Evolutionary conservation across 1,140 invertebrate genomes (phyloP).

Genomic region (Armadillidium nasatum): DNA sequence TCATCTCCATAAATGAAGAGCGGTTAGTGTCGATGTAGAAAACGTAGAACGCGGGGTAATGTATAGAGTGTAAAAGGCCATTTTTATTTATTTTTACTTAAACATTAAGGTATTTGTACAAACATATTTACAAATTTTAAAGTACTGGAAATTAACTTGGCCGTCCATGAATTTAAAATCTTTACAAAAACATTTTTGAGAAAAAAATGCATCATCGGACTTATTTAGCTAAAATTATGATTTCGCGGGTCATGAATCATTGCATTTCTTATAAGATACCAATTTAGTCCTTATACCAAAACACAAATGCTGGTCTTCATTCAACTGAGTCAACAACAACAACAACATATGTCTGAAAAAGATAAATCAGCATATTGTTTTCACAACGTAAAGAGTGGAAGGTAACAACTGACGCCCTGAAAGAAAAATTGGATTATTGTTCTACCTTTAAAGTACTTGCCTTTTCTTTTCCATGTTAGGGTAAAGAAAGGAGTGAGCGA

Average conservation of each 20-base stretch:
- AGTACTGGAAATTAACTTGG: background rate
- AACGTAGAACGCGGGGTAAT: background rate
- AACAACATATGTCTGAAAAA: slow-evolving; percentile 8
- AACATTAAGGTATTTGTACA: background rate
- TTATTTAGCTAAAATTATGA: background rate
- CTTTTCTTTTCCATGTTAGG: background rate
- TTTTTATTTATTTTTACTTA: background rate
- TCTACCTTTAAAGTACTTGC: background rate
- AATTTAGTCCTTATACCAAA: background rate
- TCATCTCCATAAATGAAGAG: too few species aligned
- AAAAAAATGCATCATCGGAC: background rate
- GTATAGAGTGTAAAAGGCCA: background rate
- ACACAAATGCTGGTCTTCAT: background rate
- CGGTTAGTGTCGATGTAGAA: too few species aligned
- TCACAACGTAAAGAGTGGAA: background rate
- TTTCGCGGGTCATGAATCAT: background rate
- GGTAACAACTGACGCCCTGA: background rate
- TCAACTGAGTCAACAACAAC: slow-evolving; percentile 11
- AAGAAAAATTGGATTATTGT: background rate
- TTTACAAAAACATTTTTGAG: background rate
- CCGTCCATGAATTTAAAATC: background rate
- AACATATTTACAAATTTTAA: background rate
- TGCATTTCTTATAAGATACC: slow-evolving; percentile 4
- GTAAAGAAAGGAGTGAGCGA: background rate
- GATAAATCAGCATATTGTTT: slow-evolving; percentile 9